phyloP scores from a whole-genome alignment of 1,140 invertebrate species.

The Calliphora vicina region DNA sequence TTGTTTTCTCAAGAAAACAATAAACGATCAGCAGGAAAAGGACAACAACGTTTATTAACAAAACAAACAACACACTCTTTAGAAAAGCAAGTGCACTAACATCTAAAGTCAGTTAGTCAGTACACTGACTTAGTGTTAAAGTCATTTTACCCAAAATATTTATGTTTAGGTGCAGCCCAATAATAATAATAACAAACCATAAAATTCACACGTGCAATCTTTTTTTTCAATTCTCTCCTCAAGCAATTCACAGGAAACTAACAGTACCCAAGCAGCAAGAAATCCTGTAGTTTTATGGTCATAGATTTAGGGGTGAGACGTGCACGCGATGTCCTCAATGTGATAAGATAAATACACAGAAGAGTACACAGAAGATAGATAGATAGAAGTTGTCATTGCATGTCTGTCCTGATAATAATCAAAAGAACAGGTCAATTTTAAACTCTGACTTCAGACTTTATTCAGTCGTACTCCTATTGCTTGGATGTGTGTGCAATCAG shows the following conservation, averaged over 20 bases:
- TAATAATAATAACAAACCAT: conserved; percentile 23
- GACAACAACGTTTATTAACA: neutral
- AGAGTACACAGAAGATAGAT: neutral
- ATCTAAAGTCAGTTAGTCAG: neutral
- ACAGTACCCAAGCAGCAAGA: conserved; percentile 9
- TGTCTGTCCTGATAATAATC: neutral
- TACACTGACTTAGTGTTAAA: neutral
- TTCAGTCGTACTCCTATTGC: neutral
- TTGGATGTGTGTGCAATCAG: neutral
- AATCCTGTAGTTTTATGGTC: neutral
- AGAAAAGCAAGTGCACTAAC: neutral
- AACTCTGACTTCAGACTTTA: neutral
- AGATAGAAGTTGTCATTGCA: neutral
- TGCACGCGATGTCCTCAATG: conserved; percentile 11
- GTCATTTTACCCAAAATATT: neutral
- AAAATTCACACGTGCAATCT: conserved; percentile 34
- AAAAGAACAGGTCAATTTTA: conserved; percentile 23
- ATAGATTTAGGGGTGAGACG: neutral
- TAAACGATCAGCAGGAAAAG: conserved; percentile 14
- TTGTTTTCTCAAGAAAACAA: neutral
- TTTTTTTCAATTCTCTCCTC: neutral
- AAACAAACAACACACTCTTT: neutral
- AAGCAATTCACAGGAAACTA: conserved; percentile 29
- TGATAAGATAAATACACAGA: neutral
- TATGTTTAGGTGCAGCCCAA: neutral